Conservation (phyloP, 1,140 invertebrate species). For the Bombus pascuorum region DNA sequence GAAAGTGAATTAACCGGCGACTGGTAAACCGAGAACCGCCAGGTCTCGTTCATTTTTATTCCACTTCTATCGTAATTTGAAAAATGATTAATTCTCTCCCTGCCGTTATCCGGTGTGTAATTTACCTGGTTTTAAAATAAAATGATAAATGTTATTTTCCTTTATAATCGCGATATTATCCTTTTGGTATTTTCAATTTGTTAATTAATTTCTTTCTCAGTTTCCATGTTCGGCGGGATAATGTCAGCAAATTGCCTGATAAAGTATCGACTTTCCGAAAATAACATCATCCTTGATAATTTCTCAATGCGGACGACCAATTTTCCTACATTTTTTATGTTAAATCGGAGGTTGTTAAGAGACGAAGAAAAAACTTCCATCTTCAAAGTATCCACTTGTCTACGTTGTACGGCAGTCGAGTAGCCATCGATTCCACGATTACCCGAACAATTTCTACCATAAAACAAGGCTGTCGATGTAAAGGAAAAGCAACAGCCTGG, state of each 20-base stretch:
- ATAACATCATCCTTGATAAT: no score
- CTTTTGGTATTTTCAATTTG: no score
- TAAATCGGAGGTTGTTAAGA: not conserved
- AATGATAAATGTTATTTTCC: not conserved
- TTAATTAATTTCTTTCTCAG: no score
- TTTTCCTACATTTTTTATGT: not conserved
- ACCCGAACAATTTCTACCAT: slow-evolving; percentile 1
- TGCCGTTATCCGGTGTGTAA: no score
- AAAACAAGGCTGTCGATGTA: not conserved
- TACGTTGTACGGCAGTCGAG: no score
- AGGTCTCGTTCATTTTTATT: no score
- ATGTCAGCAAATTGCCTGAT: not conserved
- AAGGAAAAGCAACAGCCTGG: not conserved
- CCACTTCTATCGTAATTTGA: no score
- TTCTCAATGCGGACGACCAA: not conserved
- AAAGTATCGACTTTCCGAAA: not conserved
- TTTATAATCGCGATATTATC: no score
- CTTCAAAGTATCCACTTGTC: not conserved
- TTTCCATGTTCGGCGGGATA: no score
- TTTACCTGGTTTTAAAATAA: not conserved
- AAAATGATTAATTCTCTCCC: no score
- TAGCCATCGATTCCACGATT: not conserved
- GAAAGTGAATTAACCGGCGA: no score
- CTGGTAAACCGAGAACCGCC: no score
- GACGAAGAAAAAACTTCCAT: not conserved